Evolutionary conservation across 2,888 invertebrate species (phyloP).

Genomic region (Parascotia fuliginaria): DNA sequence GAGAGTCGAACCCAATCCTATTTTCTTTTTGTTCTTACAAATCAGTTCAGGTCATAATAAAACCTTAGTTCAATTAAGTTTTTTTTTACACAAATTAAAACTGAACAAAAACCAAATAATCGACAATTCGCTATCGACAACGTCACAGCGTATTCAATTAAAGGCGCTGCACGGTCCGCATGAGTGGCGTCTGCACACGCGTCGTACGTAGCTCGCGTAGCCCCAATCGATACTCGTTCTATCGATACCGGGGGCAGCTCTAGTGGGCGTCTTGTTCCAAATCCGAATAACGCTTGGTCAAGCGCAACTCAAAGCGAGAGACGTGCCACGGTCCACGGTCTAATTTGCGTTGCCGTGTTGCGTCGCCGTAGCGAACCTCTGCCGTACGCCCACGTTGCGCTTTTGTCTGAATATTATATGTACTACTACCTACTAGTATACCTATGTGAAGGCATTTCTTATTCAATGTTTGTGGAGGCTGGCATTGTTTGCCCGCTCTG

Average conservation of each 20-base stretch:
- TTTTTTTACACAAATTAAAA: no score
- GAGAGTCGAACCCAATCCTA: no score
- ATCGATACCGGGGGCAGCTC: conserved; percentile 67
- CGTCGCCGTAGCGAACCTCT: conserved; percentile 9
- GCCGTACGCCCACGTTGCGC: conserved; percentile 42
- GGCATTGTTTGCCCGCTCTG: conserved; percentile 35
- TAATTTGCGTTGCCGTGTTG: conserved; percentile 68
- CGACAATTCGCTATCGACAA: conserved; percentile 49
- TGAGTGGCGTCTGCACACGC: conserved; percentile 78
- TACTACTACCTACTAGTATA: conserved; percentile 6
- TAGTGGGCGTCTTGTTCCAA: conserved; percentile 76
- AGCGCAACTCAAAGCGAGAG: conserved; percentile 78
- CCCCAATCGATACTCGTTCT: conserved; percentile 73
- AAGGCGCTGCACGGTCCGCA: conserved; percentile 76
- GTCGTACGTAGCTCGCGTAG: conserved; percentile 63
- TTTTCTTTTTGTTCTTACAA: no score
- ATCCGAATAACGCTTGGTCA: conserved; percentile 83
- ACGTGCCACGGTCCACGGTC: conserved; percentile 69
- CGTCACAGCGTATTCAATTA: conserved; percentile 75
- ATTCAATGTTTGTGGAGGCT: conserved; percentile 38
- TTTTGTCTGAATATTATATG: conserved; percentile 54
- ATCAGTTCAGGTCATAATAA: no score
- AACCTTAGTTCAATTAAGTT: no score
- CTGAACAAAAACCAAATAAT: conserved; percentile 9
- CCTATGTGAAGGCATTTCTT: conserved; percentile 32